These are phyloP conservation scores for Tigriopus japonicus DNA, from an alignment of 1,140 invertebrate genomes.

Conservation along the genomic window DNA sequence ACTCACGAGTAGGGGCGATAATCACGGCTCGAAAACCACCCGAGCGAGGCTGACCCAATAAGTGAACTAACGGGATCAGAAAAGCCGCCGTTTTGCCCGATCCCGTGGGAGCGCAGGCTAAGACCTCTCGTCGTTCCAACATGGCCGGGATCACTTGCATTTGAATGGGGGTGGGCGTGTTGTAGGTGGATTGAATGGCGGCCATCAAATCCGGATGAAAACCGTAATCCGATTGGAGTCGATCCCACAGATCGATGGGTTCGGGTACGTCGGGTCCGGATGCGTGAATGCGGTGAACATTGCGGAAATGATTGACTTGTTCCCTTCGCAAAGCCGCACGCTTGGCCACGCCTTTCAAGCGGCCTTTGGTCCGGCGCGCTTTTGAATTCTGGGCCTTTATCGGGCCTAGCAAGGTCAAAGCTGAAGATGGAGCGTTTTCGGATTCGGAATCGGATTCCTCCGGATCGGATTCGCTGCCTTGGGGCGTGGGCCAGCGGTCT, in stretches of 20 bases:
- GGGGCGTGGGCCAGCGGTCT: too few species aligned
- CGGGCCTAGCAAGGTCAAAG: too few species aligned
- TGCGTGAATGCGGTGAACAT: slow-evolving; percentile 50
- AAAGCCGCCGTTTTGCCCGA: slow-evolving; percentile 75
- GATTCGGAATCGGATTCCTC: too few species aligned
- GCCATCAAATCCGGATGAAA: slow-evolving; percentile 37
- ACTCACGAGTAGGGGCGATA: slow-evolving; percentile 74
- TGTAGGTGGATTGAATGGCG: slow-evolving; percentile 36
- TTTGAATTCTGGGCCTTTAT: too few species aligned
- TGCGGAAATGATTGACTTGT: slow-evolving; percentile 50
- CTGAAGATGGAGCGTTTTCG: too few species aligned
- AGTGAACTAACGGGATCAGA: slow-evolving; percentile 53
- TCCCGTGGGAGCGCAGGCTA: slow-evolving; percentile 85
- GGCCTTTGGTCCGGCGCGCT: too few species aligned
- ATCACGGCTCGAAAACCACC: slow-evolving; percentile 62
- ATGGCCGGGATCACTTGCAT: slow-evolving; percentile 80
- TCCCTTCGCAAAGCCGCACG: not conserved
- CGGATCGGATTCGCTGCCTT: too few species aligned
- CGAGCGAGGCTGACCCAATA: slow-evolving; percentile 35
- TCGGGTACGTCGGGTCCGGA: slow-evolving; percentile 51
- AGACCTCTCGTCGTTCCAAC: slow-evolving; percentile 55
- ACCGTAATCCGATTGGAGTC: slow-evolving; percentile 35
- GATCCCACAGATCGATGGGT: slow-evolving; percentile 49
- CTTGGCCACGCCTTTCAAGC: too few species aligned
- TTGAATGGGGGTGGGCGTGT: slow-evolving; percentile 73